phyloP scores from a whole-genome alignment of 2,113 vertebrate genomes.

The Atherinomorus stipes region DNA sequence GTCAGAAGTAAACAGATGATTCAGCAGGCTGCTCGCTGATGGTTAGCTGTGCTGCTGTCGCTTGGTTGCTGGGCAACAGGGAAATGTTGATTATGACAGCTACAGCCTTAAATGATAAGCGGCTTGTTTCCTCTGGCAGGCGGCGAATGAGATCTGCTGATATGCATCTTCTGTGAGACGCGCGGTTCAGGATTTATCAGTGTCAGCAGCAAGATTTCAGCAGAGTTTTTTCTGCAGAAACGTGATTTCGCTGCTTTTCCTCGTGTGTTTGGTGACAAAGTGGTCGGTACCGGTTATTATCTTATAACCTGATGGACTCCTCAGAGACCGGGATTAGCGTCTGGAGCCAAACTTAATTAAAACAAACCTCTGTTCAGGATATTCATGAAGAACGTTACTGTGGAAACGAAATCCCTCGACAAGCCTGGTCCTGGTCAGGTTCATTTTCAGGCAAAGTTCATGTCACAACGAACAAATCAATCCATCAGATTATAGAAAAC shows the following conservation, averaged over 20 bases:
- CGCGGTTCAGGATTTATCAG: no score
- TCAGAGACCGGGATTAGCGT: background rate
- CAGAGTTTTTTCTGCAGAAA: no score
- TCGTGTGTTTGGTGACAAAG: no score
- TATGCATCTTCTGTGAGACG: no score
- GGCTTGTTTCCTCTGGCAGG: background rate
- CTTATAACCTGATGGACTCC: background rate
- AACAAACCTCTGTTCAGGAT: background rate
- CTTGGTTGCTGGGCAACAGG: constrained; percentile 15
- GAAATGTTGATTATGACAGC: constrained; percentile 7
- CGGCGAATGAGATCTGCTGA: no score
- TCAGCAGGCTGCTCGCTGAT: constrained; percentile 25
- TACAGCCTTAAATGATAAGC: background rate
- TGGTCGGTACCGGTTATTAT: background rate
- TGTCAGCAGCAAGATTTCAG: no score
- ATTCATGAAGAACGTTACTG: background rate
- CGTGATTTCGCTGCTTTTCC: no score
- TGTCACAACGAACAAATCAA: no score
- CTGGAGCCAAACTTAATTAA: constrained; percentile 1
- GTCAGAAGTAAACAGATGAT: constrained; percentile 54
- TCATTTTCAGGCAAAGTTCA: background rate
- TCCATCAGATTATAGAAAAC: no score
- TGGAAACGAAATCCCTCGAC: constrained; percentile 1
- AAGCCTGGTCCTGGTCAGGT: background rate
- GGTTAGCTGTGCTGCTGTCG: constrained; percentile 2